Evolutionary conservation across 2,113 vertebrate genomes (phyloP).

Genomic region (Casuarius casuarius): DNA sequence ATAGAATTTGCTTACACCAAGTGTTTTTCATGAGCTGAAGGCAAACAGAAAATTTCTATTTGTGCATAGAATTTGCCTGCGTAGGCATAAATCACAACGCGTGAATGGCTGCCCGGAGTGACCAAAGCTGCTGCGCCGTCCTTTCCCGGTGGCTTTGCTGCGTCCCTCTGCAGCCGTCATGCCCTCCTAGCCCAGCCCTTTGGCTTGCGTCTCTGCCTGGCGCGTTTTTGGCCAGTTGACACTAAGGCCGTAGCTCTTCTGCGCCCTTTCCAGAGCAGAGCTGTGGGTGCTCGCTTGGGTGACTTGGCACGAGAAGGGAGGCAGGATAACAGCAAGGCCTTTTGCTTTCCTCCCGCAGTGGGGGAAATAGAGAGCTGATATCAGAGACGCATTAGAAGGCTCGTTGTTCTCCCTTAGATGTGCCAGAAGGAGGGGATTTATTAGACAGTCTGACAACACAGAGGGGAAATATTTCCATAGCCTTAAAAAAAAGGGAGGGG

Average conservation of each 20-base stretch:
- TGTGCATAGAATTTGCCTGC: background rate
- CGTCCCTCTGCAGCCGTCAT: fast-evolving
- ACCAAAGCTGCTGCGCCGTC: background rate
- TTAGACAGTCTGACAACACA: background rate
- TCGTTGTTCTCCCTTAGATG: background rate
- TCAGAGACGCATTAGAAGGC: background rate
- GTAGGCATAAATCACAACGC: background rate
- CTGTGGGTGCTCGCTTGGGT: background rate
- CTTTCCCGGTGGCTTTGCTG: background rate
- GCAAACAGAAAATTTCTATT: background rate
- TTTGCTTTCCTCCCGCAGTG: background rate
- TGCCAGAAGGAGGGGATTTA: background rate
- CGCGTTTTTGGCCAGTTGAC: background rate
- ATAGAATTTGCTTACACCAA: no score
- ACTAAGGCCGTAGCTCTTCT: background rate
- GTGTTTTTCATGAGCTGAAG: no score
- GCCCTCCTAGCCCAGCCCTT: background rate
- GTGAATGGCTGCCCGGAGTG: no score
- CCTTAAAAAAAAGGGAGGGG: background rate
- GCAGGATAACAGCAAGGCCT: background rate
- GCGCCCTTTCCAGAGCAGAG: background rate
- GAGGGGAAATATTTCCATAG: background rate
- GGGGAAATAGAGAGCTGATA: background rate
- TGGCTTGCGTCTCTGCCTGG: fast-evolving
- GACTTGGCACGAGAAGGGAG: background rate